These are phyloP conservation scores for Stegodyphus dumicola DNA, from an alignment of 1,140 invertebrate species.

Conservation along the genomic window DNA sequence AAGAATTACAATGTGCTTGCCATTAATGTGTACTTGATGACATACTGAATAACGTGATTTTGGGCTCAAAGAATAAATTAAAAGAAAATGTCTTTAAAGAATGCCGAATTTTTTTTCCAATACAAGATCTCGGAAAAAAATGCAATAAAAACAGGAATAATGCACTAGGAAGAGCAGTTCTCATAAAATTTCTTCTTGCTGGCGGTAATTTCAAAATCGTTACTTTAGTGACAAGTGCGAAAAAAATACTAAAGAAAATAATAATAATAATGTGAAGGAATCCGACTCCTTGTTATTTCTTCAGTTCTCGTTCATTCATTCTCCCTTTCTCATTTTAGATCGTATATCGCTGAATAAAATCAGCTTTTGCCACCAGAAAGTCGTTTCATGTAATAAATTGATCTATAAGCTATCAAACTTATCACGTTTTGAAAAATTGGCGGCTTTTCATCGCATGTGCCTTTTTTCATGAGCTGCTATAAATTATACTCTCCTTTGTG, in stretches of 20 bases:
- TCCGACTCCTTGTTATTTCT: conserved; percentile 50
- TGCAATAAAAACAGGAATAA: conserved; percentile 14
- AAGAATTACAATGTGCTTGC: conserved; percentile 41
- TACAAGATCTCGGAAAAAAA: background rate
- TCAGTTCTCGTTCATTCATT: conserved; percentile 32
- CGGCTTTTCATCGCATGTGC: conserved; percentile 52
- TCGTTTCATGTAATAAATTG: conserved; percentile 54
- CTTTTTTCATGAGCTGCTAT: conserved; percentile 55
- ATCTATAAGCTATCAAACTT: conserved; percentile 57
- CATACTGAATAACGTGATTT: conserved; percentile 24
- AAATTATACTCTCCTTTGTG: conserved; percentile 52
- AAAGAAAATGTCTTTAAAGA: background rate
- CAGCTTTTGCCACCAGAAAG: conserved; percentile 31
- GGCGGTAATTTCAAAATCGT: conserved; percentile 47
- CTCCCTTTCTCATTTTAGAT: conserved; percentile 35
- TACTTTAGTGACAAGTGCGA: conserved; percentile 45
- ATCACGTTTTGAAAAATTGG: conserved; percentile 57
- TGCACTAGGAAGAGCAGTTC: background rate
- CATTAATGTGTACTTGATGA: conserved; percentile 53
- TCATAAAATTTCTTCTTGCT: conserved; percentile 36
- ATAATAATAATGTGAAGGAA: conserved; percentile 43
- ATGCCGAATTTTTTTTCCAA: background rate
- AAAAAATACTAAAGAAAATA: conserved; percentile 10
- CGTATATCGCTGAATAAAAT: conserved; percentile 57
- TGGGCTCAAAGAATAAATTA: conserved; percentile 37